Evolutionary conservation across 2,888 invertebrate genomes (phyloP).

Genomic region (Cephalotes varians): DNA sequence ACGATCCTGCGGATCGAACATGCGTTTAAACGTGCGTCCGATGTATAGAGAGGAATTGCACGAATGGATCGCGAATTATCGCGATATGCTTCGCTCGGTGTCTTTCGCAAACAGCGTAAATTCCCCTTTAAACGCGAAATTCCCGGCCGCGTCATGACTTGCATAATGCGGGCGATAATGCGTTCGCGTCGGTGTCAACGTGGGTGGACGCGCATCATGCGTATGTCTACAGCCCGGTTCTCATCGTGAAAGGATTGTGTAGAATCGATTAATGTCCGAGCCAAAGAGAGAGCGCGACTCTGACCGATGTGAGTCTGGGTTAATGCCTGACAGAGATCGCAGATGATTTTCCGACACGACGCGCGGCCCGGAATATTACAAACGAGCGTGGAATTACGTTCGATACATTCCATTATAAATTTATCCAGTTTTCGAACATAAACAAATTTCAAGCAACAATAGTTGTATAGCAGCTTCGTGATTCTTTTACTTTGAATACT

Average conservation of each 20-base stretch:
- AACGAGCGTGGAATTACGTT: slow-evolving; percentile 11
- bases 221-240: slow-evolving; percentile 19
- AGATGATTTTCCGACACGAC: slow-evolving; percentile 46
- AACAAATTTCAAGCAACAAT: not conserved
- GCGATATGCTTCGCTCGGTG: not conserved
- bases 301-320: slow-evolving; percentile 25
- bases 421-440: not conserved
- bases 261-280: slow-evolving; percentile 38
- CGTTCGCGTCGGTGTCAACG: slow-evolving; percentile 13
- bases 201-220: slow-evolving; percentile 25
- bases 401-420: slow-evolving; percentile 22
- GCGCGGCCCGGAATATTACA: slow-evolving; percentile 29
- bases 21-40: not conserved
- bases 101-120: slow-evolving; percentile 31
- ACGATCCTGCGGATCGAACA: not conserved
- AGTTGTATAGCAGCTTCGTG: not conserved
- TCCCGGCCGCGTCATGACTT: not conserved
- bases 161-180: slow-evolving; percentile 29
- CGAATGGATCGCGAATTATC: not conserved
- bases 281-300: slow-evolving; percentile 20
- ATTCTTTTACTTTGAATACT: not conserved
- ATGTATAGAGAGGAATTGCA: not conserved
- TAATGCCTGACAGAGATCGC: slow-evolving; percentile 46
- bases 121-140: slow-evolving; percentile 10
- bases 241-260: slow-evolving; percentile 23